Evolutionary conservation across 2,113 vertebrate species (phyloP).

Genomic region (Cyanoliseus patagonus): DNA sequence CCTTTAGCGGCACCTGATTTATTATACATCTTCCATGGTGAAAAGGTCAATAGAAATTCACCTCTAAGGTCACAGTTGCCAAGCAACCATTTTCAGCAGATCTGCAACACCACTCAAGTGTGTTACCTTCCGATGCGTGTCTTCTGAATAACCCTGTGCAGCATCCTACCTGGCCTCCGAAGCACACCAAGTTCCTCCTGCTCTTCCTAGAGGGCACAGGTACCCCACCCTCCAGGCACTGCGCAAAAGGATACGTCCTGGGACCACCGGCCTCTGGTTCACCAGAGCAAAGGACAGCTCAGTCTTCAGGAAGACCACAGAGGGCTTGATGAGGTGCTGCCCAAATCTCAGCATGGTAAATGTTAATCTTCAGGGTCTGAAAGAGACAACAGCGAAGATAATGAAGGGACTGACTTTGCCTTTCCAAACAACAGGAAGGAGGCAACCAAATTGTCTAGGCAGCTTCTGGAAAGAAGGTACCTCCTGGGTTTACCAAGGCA

Average conservation of each 20-base stretch:
- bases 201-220: rapidly evolving
- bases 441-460: background rate
- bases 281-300: constrained; percentile 88
- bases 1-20: constrained; percentile 71
- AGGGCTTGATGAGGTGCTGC: constrained; percentile 85
- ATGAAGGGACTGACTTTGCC: background rate
- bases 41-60: constrained; percentile 78
- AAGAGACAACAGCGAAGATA: background rate
- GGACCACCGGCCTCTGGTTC: constrained; percentile 87
- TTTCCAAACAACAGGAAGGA: background rate
- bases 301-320: constrained; percentile 82
- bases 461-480: background rate
- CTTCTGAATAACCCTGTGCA: constrained; percentile 45
- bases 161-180: constrained; percentile 71
- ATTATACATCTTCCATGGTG: constrained; percentile 66
- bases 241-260: constrained; percentile 86
- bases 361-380: background rate
- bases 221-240: background rate
- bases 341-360: constrained; percentile 82
- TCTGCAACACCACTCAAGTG: constrained; percentile 70
- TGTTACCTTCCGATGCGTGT: constrained; percentile 53
- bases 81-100: constrained; percentile 78
- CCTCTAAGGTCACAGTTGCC: constrained; percentile 81
- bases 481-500: background rate
- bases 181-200: rapidly evolving